Conservation (phyloP, 53 echinoderm and acorn worm genomes). For the Echinometra lucunter region DNA sequence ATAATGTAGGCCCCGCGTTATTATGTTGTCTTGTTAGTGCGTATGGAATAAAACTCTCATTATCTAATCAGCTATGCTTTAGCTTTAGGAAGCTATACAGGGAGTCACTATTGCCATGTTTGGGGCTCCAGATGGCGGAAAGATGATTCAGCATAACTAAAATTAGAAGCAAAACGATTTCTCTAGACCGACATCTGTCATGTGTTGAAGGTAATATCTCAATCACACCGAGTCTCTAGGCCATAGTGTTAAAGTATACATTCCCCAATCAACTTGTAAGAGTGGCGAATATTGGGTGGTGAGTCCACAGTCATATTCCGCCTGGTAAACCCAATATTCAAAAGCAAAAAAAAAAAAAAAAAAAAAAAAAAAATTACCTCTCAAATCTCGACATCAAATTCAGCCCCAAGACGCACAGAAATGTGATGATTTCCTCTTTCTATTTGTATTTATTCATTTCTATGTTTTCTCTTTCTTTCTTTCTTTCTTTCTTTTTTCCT, state of each 20-base stretch:
- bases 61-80: background rate
- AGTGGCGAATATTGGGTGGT: no score
- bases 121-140: constrained; percentile 22
- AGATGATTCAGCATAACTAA: constrained; percentile 30
- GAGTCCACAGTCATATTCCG: no score
- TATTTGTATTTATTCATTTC: no score
- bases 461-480: no score
- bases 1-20: background rate
- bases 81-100: background rate
- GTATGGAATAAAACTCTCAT: background rate
- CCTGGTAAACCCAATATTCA: no score
- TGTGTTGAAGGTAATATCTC: constrained; percentile 42
- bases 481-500: no score
- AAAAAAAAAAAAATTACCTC: no score
- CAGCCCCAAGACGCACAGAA: no score
- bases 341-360: no score
- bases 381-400: no score
- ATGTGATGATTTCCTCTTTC: no score
- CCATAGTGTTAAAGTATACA: background rate
- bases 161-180: constrained; percentile 45
- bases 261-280: background rate
- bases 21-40: background rate
- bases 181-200: constrained; percentile 17
- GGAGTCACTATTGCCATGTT: background rate
- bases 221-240: background rate